Base-by-base conservation (phyloP, 1,140 invertebrate species). In the Ceratina australensis region DNA sequence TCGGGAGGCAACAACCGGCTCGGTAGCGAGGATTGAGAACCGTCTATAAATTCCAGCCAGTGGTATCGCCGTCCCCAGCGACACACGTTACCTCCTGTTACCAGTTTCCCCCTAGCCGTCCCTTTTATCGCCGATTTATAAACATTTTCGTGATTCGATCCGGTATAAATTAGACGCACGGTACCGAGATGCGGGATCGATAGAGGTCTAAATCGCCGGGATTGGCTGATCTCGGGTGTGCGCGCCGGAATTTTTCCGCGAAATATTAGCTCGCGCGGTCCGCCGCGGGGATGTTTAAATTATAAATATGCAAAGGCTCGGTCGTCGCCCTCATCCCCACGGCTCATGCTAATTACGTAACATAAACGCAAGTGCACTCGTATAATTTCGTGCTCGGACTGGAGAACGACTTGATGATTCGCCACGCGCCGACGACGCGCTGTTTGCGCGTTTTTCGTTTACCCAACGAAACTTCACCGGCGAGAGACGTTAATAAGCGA, bases 251-350 rank as follows among this genome's bases (percentile, higher is more conserved):
- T 69, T 28, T 69, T 56, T 42, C 52, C 15, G 28, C 20, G 26
- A 42, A 24, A 57, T 57, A 69, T 78, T 78, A 69, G 59, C 57
- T 50, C 57, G 57, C 57, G 20, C 42, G 5, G 18, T 7, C 12
- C 42, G 42, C 69, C 52, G 16, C 61, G 16, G 54, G 42, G 15
- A 22, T 76, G 56, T 52, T 69, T 33, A 22, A 76, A 71, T 54
- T 61, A 69, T 69, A 71, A 76, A 76, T 76, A 76, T 71, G 74
- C 47, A 71, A 61, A 26, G 49, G 20, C n/a, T n/a, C 33, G 33
- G 49, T 5, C 42, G 80, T 57, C 24, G 54, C n/a, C 22, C n/a
- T 26, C 80, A 79, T 82, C 78, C 75, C 63, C 73, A 71, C 50
- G 49, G 67, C 49, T 26, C 74, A 33, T n/a, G 67, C 57, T 71